A percentile compares a stretch with the other conserved stretches of the same genome.
phyloP scores from a whole-genome alignment of 2,113 vertebrate species.

The Equus quagga region DNA sequence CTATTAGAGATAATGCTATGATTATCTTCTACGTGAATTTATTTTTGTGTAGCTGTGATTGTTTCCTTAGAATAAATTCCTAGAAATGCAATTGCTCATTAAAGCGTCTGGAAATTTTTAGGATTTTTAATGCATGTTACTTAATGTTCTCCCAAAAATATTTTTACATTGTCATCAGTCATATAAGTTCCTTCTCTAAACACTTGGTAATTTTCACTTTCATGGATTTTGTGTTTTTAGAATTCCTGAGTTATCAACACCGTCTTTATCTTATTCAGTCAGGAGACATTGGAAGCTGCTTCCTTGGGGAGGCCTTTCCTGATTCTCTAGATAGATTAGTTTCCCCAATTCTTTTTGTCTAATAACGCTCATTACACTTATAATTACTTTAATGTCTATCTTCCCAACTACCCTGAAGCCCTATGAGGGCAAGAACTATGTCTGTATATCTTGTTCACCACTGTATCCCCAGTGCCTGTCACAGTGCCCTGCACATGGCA shows the following conservation, averaged over 20 bases:
- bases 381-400: neutral
- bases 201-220: neutral
- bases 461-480: neutral
- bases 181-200: neutral
- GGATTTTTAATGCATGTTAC: neutral
- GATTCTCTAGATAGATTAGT: slow-evolving; percentile 9
- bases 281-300: slow-evolving; percentile 40
- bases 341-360: slow-evolving; percentile 27
- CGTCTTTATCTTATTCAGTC: slow-evolving; percentile 56
- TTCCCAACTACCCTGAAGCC: neutral
- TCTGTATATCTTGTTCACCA: neutral
- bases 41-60: slow-evolving; percentile 7
- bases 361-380: neutral
- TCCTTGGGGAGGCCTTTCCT: slow-evolving; percentile 8
- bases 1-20: neutral
- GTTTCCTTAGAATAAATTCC: slow-evolving; percentile 45
- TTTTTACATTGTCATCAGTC: neutral
- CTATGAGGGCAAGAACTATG: neutral
- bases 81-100: slow-evolving; percentile 46
- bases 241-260: slow-evolving; percentile 34
- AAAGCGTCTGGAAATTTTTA: slow-evolving; percentile 1
- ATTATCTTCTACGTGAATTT: neutral
- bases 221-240: slow-evolving; percentile 44
- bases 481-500: neutral
- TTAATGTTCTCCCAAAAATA: slow-evolving; percentile 39